Conservation (phyloP, 1,140 invertebrate genomes). For the Bombus fervidus region DNA sequence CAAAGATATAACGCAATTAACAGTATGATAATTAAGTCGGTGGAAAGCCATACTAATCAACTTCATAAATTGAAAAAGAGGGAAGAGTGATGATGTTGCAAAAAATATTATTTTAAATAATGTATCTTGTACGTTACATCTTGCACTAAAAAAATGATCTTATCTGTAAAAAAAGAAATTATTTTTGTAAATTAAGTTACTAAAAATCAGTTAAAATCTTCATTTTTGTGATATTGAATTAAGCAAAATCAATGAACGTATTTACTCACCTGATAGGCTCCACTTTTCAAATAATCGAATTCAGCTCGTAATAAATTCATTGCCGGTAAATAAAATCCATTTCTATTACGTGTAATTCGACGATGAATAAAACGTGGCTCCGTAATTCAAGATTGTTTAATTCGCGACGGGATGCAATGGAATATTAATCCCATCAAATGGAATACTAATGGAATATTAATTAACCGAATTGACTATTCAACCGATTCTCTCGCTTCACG, state of each 20-base stretch:
- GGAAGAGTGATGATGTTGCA: too few relatives aligned
- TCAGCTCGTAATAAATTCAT: neutral
- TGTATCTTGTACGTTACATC: neutral
- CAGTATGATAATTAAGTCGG: neutral
- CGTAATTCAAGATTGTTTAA: neutral
- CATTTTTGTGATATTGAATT: too few relatives aligned
- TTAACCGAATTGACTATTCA: neutral
- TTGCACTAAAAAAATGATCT: too few relatives aligned
- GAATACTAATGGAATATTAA: conserved; percentile 18
- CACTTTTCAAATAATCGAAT: neutral
- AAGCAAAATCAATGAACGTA: neutral
- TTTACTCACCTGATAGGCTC: neutral
- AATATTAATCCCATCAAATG: conserved; percentile 6
- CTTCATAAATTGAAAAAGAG: neutral
- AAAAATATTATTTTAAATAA: neutral
- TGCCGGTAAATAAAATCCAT: neutral
- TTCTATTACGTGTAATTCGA: neutral
- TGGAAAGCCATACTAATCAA: neutral
- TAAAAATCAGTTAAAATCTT: too few relatives aligned
- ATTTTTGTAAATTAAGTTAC: too few relatives aligned
- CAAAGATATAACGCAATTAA: neutral
- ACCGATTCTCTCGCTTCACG: too few relatives aligned
- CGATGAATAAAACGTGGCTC: neutral
- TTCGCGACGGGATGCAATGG: neutral
- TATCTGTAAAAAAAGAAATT: too few relatives aligned